A percentile compares a stretch with the other conserved stretches of the same genome.
phyloP scores from a whole-genome alignment of 30 jellyfish, hydroid and myxozoan genomes.

The Mastigias papua region DNA sequence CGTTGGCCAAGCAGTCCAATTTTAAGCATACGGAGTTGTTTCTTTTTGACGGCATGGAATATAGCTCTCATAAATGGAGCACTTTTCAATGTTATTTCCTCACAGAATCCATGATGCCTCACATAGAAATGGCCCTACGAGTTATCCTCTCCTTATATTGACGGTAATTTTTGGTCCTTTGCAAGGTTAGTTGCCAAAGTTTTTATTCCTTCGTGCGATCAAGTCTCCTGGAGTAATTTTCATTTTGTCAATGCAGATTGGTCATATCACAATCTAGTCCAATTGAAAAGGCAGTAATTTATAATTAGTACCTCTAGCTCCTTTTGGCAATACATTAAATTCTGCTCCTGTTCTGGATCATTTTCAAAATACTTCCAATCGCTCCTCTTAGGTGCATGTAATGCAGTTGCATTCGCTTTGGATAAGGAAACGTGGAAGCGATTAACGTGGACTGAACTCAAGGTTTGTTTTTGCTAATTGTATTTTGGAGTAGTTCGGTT shows the following conservation, averaged over 20 bases:
- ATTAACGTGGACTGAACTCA: constrained; percentile 81
- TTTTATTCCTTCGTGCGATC: neutral
- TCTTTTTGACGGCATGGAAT: too few species aligned
- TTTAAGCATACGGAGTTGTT: too few species aligned
- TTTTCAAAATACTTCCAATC: neutral
- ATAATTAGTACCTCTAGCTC: neutral
- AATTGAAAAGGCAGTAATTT: too few species aligned
- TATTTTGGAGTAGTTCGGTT: neutral
- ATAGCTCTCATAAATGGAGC: too few species aligned
- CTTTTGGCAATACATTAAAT: neutral
- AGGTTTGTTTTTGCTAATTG: constrained; percentile 25
- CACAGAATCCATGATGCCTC: constrained; percentile 89
- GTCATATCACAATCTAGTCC: too few species aligned
- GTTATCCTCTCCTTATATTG: constrained; percentile 69
- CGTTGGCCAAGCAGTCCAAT: too few species aligned
- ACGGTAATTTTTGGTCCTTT: constrained; percentile 86
- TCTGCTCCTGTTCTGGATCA: neutral
- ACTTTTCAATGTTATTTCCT: too few species aligned
- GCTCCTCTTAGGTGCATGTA: constrained; percentile 78
- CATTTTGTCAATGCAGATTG: neutral
- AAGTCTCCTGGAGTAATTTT: neutral
- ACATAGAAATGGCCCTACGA: constrained; percentile 72
- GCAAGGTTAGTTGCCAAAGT: constrained; percentile 47
- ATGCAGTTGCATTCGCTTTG: constrained; percentile 94
- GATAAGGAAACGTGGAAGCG: constrained; percentile 80